Conservation (phyloP, 2,797 vertebrate species). For the Tragopan temminckii region DNA sequence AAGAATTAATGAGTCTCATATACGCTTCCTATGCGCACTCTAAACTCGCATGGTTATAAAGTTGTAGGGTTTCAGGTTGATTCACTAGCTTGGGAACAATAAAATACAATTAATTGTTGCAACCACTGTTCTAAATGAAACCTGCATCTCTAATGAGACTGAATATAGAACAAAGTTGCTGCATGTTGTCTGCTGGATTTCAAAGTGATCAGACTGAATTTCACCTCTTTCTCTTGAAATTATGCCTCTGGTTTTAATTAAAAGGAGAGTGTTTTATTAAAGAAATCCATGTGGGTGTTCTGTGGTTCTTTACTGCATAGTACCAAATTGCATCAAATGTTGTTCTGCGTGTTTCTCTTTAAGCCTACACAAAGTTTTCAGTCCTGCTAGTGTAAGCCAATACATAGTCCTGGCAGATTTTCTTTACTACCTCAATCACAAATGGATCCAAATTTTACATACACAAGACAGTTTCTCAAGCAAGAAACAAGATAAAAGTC, state of each 20-base stretch:
- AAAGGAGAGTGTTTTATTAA: neutral
- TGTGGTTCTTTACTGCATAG: conserved; percentile 22
- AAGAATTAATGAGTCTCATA: neutral
- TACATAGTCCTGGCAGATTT: neutral
- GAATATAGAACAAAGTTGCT: neutral
- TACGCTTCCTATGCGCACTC: fast-evolving
- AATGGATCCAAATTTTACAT: neutral
- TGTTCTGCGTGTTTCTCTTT: conserved; percentile 18
- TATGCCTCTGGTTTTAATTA: neutral
- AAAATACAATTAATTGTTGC: neutral
- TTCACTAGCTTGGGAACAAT: neutral
- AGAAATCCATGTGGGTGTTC: neutral
- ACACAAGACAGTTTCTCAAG: neutral
- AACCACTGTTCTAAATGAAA: neutral
- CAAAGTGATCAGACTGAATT: neutral
- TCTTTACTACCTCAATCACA: neutral
- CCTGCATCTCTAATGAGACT: neutral
- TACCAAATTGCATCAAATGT: conserved; percentile 15
- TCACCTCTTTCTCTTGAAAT: neutral
- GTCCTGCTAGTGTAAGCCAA: neutral
- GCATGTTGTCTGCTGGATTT: neutral
- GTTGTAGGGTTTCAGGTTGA: neutral
- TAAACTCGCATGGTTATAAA: neutral
- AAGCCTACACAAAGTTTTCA: conserved; percentile 29
- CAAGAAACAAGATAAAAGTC: neutral